Percentiles rank a stretch among this genome's conserved stretches.
These are phyloP conservation scores for Calcarius lapponicus DNA, from an alignment of 2,797 vertebrate genomes.

Conservation along the genomic window DNA sequence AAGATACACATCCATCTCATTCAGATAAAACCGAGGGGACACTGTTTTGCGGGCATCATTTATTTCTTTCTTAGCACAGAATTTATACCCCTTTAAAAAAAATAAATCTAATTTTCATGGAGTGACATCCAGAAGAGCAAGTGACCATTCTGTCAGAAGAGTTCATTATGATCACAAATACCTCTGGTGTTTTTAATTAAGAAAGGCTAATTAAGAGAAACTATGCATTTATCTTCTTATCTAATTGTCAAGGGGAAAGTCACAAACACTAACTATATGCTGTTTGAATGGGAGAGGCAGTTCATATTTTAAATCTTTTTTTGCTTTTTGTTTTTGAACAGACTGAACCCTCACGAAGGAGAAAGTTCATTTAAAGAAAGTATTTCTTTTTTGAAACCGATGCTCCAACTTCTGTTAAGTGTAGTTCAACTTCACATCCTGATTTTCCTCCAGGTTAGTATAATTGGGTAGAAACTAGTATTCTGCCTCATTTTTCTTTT, in stretches of 20 bases:
- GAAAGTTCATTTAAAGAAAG: constrained; percentile 1
- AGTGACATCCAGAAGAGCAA: constrained; percentile 85
- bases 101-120: constrained; percentile 86
- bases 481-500: constrained; percentile 70
- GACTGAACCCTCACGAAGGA: not conserved
- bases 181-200: constrained; percentile 95
- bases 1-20: constrained; percentile 80
- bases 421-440: not conserved
- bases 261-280: constrained; percentile 67
- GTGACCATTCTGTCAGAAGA: constrained; percentile 88
- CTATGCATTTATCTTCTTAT: constrained; percentile 84
- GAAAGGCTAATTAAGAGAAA: constrained; percentile 94
- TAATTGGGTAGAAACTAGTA: constrained; percentile 30
- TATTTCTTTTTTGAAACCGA: not conserved
- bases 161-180: constrained; percentile 94
- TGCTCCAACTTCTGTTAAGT: not conserved
- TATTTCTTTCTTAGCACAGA: constrained; percentile 74
- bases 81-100: constrained; percentile 66
- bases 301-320: not conserved
- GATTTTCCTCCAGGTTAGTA: constrained; percentile 23
- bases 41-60: constrained; percentile 65
- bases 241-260: constrained; percentile 73
- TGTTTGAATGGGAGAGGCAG: constrained; percentile 50
- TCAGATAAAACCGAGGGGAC: constrained; percentile 78
- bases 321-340: not conserved